These are phyloP conservation scores for Rotaria sp. DNA, from an alignment of 2,888 invertebrate genomes.

Conservation along the genomic window DNA sequence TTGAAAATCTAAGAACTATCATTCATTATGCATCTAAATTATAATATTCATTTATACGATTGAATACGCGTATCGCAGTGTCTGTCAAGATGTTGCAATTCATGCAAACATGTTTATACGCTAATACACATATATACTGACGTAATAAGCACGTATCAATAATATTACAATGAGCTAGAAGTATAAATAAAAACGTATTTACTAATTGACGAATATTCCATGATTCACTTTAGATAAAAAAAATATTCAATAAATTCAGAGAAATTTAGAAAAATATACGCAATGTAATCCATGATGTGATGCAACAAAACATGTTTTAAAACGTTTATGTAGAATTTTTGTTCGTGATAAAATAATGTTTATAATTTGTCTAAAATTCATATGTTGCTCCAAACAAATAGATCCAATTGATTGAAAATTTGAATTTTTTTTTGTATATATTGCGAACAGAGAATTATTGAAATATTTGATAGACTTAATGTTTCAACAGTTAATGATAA, in stretches of 20 bases:
- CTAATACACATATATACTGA: not conserved
- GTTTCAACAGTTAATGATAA: constrained; percentile 52
- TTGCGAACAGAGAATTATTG: constrained; percentile 38
- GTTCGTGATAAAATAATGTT: constrained; percentile 66
- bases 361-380: too few species aligned
- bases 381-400: constrained; percentile 51
- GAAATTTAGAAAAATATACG: not conserved
- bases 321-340: constrained; percentile 57
- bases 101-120: not conserved
- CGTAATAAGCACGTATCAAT: not conserved
- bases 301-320: not conserved
- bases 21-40: too few species aligned
- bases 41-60: too few species aligned
- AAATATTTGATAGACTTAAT: constrained; percentile 53
- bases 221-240: not conserved
- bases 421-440: constrained; percentile 27
- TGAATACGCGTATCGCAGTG: too few species aligned
- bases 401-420: constrained; percentile 44
- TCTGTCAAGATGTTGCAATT: too few species aligned
- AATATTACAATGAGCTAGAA: not conserved
- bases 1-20: too few species aligned
- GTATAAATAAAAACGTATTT: not conserved
- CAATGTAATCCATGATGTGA: not conserved
- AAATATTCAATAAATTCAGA: not conserved
- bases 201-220: not conserved